phyloP scores from a whole-genome alignment of 2,888 invertebrate genomes.

The Trissolcus brochymenae region DNA sequence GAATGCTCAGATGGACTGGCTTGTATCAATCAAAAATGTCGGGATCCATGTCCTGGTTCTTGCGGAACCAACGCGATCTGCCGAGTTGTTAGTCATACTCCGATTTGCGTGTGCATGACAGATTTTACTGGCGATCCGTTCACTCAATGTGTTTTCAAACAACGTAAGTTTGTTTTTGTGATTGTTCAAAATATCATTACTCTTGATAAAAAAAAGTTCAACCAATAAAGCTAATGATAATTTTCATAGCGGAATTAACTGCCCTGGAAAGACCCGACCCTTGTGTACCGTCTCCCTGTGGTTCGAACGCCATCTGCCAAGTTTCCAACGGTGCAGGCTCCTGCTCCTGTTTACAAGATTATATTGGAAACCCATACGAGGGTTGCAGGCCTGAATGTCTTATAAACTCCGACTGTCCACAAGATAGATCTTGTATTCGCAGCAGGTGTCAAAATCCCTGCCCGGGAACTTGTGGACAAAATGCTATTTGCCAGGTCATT shows the following conservation, averaged over 20 bases:
- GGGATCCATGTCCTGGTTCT: conserved; percentile 85
- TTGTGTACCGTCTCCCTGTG: conserved; percentile 85
- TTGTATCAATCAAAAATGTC: conserved; percentile 83
- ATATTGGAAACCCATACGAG: conserved; percentile 84
- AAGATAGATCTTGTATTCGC: conserved; percentile 84
- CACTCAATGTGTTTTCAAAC: conserved; percentile 73
- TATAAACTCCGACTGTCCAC: conserved; percentile 85
- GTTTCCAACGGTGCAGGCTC: conserved; percentile 76
- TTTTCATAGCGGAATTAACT: conserved; percentile 16
- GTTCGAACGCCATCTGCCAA: conserved; percentile 83
- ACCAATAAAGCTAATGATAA: neutral
- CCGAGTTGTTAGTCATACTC: conserved; percentile 80
- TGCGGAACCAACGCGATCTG: conserved; percentile 81
- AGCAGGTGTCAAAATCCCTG: conserved; percentile 91
- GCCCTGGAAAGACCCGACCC: conserved; percentile 74
- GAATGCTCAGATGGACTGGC: conserved; percentile 81
- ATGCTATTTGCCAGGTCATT: conserved; percentile 68
- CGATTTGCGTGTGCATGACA: conserved; percentile 80
- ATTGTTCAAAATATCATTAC: too few species aligned
- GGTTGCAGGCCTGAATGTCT: conserved; percentile 88
- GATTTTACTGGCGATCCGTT: conserved; percentile 83
- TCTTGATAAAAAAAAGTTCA: neutral
- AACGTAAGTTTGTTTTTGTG: conserved; percentile 24
- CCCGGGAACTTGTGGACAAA: conserved; percentile 79
- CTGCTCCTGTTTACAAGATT: conserved; percentile 85